Percentiles rank a stretch among this genome's conserved stretches.
Conservation (phyloP, 2,797 vertebrate species). For the Aulostomus chinensis region DNA sequence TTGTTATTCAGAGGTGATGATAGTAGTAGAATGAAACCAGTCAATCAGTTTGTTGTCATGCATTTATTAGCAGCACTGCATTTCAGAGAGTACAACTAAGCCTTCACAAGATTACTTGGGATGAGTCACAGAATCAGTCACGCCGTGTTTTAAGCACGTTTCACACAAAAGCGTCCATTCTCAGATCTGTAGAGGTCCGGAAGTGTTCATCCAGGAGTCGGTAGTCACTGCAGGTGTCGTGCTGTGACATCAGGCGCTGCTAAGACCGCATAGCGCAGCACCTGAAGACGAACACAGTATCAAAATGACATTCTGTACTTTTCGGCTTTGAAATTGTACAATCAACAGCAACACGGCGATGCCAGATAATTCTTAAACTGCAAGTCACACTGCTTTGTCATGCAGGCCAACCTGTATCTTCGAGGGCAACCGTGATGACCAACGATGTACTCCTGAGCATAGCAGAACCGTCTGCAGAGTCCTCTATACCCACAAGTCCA, state of each 20-base stretch:
- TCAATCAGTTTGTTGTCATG: slow-evolving; percentile 22
- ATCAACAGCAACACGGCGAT: no score
- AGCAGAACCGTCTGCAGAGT: slow-evolving; percentile 80
- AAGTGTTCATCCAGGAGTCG: background rate
- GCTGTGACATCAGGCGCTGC: slow-evolving; percentile 15
- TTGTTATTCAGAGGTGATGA: background rate
- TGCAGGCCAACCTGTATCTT: slow-evolving; percentile 70
- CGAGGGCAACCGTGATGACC: slow-evolving; percentile 79
- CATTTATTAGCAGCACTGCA: slow-evolving; percentile 62
- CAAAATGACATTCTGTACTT: no score
- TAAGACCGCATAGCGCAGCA: slow-evolving; percentile 76
- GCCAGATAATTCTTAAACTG: no score
- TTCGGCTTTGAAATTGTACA: no score
- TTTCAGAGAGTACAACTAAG: slow-evolving; percentile 20
- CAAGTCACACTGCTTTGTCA: no score
- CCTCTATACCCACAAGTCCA: slow-evolving; percentile 77
- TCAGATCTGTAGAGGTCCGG: slow-evolving; percentile 15
- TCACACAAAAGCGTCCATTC: slow-evolving; percentile 26
- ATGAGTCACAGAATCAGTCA: slow-evolving; percentile 10
- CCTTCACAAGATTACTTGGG: background rate
- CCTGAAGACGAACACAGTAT: slow-evolving; percentile 62
- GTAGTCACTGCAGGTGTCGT: slow-evolving; percentile 1
- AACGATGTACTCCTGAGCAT: slow-evolving; percentile 73
- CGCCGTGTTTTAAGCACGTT: slow-evolving; percentile 6
- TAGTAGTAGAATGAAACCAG: slow-evolving; percentile 4